These are phyloP conservation scores for Sebastes cheni DNA, from an alignment of 2,797 vertebrate genomes.

Conservation along the genomic window DNA sequence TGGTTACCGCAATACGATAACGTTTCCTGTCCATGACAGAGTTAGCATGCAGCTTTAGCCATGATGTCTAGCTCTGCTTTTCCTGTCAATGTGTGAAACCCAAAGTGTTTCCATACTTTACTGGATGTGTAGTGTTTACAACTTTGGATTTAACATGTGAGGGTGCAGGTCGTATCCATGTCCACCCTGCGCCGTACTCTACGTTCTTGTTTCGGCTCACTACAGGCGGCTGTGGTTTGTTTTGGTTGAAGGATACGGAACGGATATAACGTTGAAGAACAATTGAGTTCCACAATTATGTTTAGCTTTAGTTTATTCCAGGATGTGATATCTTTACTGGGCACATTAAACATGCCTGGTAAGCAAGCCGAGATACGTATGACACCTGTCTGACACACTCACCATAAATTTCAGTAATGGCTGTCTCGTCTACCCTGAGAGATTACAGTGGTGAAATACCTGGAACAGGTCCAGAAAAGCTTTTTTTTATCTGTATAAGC, in stretches of 20 bases:
- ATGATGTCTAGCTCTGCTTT: no score
- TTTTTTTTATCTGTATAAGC: not conserved
- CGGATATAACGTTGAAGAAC: not conserved
- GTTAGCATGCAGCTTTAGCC: no score
- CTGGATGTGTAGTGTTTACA: no score
- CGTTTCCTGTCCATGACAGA: no score
- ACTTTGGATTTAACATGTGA: no score
- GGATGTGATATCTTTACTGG: not conserved
- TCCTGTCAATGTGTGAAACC: no score
- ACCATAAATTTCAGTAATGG: not conserved
- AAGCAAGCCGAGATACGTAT: not conserved
- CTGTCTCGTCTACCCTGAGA: not conserved
- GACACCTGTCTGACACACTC: conserved; percentile 23
- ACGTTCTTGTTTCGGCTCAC: no score
- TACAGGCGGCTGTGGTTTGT: no score
- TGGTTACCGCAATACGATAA: no score
- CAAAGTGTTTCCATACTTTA: no score
- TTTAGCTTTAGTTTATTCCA: not conserved
- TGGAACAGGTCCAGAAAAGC: not conserved
- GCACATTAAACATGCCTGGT: conserved; percentile 1
- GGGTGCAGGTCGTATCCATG: no score
- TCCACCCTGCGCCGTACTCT: accelerated
- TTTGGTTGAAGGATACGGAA: no score
- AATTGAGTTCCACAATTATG: not conserved
- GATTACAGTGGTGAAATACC: conserved; percentile 13